These are phyloP conservation scores for Decapterus maruadsi DNA, from an alignment of 2,797 vertebrate genomes.

Conservation along the genomic window DNA sequence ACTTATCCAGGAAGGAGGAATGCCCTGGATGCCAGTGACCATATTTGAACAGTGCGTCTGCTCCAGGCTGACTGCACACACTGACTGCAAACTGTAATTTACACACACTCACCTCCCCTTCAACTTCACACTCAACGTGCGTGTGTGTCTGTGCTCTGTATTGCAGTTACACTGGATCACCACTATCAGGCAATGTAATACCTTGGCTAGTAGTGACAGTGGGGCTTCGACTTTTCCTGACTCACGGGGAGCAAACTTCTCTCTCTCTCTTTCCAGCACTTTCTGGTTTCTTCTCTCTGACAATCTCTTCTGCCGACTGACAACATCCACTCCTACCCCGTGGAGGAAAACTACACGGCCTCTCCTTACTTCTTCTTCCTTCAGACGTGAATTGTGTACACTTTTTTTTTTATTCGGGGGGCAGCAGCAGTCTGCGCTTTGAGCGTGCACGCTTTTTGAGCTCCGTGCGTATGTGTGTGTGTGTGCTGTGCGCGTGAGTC, in stretches of 20 bases:
- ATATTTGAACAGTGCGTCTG: conserved; percentile 79
- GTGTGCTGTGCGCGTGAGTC: conserved; percentile 75
- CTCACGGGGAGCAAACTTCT: conserved; percentile 63
- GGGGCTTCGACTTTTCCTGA: conserved; percentile 55
- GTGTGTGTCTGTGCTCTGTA: conserved; percentile 6
- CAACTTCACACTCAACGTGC: conserved; percentile 35
- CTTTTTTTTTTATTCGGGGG: conserved; percentile 1
- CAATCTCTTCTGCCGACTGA: conserved; percentile 66
- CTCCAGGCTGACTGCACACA: conserved; percentile 57
- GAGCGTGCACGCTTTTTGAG: conserved; percentile 36
- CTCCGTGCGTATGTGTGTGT: conserved; percentile 50
- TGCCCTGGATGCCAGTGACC: conserved; percentile 84
- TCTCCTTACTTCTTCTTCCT: conserved; percentile 24
- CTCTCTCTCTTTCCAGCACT: conserved; percentile 77
- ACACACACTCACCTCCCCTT: conserved; percentile 64
- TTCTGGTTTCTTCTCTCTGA: conserved; percentile 73
- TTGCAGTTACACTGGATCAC: conserved; percentile 73
- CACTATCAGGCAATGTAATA: conserved; percentile 75
- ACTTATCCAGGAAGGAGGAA: conserved; percentile 77
- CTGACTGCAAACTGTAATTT: conserved; percentile 52
- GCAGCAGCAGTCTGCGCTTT: conserved; percentile 8
- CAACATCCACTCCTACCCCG: conserved; percentile 63
- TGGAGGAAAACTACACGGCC: conserved; percentile 51
- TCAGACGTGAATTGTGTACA: conserved; percentile 15
- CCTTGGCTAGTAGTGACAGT: conserved; percentile 57